Evolutionary conservation across 2,888 invertebrate species (phyloP).

Genomic region (Meteorus colon): DNA sequence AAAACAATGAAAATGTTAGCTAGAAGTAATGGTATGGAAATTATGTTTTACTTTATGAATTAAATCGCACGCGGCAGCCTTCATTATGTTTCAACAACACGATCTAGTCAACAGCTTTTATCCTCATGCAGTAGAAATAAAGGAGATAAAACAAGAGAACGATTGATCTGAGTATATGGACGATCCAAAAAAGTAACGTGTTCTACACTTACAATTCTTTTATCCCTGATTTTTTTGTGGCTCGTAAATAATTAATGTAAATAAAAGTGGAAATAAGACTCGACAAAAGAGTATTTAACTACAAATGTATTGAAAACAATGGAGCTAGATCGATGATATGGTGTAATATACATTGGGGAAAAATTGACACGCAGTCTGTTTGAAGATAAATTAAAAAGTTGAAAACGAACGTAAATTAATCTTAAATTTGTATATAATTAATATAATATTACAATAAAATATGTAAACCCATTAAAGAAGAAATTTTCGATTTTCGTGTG

Average conservation of each 20-base stretch:
- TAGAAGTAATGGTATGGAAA: slow-evolving; percentile 42
- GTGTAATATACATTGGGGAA: slow-evolving; percentile 54
- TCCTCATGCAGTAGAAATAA: neutral
- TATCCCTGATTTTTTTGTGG: slow-evolving; percentile 41
- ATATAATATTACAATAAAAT: slow-evolving; percentile 70
- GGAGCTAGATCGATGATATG: slow-evolving; percentile 48
- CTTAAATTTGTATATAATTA: slow-evolving; percentile 71
- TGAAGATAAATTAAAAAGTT: slow-evolving; percentile 43
- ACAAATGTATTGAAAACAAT: slow-evolving; percentile 39
- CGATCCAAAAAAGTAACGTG: neutral
- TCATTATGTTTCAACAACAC: slow-evolving; percentile 24
- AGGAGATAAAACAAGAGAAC: neutral
- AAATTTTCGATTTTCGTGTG: slow-evolving; percentile 33
- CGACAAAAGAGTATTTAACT: slow-evolving; percentile 16
- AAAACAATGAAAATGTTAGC: slow-evolving; percentile 42
- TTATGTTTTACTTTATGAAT: slow-evolving; percentile 32
- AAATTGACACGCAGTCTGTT: slow-evolving; percentile 43
- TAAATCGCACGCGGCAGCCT: slow-evolving; percentile 32
- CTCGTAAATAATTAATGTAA: slow-evolving; percentile 48
- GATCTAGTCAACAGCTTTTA: neutral
- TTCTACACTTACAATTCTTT: slow-evolving; percentile 26
- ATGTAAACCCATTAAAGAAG: slow-evolving; percentile 54
- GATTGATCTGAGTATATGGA: slow-evolving; percentile 4
- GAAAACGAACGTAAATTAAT: slow-evolving; percentile 56
- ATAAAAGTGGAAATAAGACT: slow-evolving; percentile 40